A percentile compares a stretch with the other conserved stretches of the same genome.
These are phyloP conservation scores for Apis florea DNA, from an alignment of 1,140 invertebrate genomes.

Conservation along the genomic window DNA sequence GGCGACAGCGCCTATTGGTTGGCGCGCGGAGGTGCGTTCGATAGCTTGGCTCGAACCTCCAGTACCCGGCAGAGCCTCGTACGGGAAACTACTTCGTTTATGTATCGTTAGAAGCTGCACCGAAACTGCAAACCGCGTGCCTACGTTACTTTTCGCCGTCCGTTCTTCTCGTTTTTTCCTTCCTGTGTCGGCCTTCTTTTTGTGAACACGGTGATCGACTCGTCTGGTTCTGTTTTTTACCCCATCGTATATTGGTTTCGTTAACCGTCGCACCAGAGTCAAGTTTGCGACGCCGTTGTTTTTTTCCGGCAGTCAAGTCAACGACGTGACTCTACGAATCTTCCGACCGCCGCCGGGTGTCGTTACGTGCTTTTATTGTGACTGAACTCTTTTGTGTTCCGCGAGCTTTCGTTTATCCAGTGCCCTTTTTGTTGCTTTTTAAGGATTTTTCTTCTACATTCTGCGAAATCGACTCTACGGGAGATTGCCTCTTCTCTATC, in stretches of 20 bases:
- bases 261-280: conserved; percentile 16
- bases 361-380: conserved; percentile 58
- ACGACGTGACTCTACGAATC: conserved; percentile 1
- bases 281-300: conserved; percentile 22
- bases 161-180: not conserved
- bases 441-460: conserved; percentile 58
- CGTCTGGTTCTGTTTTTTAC: not conserved
- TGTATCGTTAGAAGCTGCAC: conserved; percentile 48
- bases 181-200: not conserved
- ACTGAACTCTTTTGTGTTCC: conserved; percentile 60
- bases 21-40: conserved; percentile 74
- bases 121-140: conserved; percentile 53
- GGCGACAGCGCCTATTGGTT: conserved; percentile 69
- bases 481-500: not conserved
- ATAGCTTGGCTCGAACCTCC: conserved; percentile 75
- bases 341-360: conserved; percentile 45
- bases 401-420: conserved; percentile 51
- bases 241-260: not conserved
- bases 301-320: conserved; percentile 27
- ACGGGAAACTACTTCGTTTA: conserved; percentile 69
- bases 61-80: conserved; percentile 78
- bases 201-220: not conserved
- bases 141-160: conserved; percentile 4
- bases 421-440: conserved; percentile 59
- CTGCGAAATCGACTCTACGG: not conserved